phyloP scores from a whole-genome alignment of 2,888 invertebrate genomes.

The Elegia similella region DNA sequence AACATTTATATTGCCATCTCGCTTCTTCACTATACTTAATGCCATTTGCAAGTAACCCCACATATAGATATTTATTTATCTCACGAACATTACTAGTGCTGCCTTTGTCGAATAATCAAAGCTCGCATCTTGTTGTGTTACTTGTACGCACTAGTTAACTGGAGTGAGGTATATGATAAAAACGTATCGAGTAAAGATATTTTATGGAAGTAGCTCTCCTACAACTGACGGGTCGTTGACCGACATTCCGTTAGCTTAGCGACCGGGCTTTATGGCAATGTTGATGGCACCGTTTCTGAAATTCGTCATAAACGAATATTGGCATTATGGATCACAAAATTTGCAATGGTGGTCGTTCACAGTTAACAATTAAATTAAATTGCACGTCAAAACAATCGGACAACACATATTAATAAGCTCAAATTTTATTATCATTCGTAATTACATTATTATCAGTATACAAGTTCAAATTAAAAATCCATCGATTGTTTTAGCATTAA shows the following conservation, averaged over 20 bases:
- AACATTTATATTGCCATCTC: neutral
- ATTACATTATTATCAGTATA: slow-evolving; percentile 30
- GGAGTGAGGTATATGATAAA: neutral
- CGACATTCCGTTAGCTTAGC: neutral
- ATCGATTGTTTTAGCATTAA: no score
- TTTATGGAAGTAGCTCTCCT: neutral
- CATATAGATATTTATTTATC: no score
- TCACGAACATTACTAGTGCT: no score
- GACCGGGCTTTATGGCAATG: neutral
- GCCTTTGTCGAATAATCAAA: no score
- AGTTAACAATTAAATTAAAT: slow-evolving; percentile 43
- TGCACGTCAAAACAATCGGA: slow-evolving; percentile 53
- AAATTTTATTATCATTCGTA: slow-evolving; percentile 47
- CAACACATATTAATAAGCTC: slow-evolving; percentile 60
- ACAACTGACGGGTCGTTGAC: neutral
- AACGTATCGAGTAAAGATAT: neutral
- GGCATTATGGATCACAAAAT: slow-evolving; percentile 14
- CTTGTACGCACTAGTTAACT: neutral
- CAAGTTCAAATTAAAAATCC: slow-evolving; percentile 30
- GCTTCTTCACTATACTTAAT: no score
- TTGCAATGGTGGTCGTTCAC: slow-evolving; percentile 8
- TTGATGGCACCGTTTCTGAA: neutral
- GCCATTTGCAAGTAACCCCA: no score
- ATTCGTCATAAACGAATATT: slow-evolving; percentile 20
- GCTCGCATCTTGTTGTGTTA: no score